A percentile compares a stretch with the other conserved stretches of the same genome.
These are phyloP conservation scores for Perca fluviatilis DNA, from an alignment of 2,113 vertebrate genomes.

Conservation along the genomic window DNA sequence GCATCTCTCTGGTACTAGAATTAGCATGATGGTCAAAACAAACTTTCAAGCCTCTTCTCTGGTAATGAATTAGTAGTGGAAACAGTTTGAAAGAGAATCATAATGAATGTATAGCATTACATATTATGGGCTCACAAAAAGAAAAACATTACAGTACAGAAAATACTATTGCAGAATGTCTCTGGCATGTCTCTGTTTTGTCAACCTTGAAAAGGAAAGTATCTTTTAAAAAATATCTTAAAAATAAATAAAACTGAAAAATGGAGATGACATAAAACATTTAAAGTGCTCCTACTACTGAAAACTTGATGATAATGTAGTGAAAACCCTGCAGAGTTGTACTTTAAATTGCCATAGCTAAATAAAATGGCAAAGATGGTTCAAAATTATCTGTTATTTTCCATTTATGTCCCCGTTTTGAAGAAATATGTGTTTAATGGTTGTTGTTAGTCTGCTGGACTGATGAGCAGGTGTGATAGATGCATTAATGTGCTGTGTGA, in stretches of 20 bases:
- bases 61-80: neutral
- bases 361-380: neutral
- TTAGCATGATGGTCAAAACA: conserved; percentile 41
- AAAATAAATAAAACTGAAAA: neutral
- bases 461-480: conserved; percentile 53
- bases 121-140: neutral
- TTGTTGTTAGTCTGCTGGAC: conserved; percentile 39
- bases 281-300: neutral
- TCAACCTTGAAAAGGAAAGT: neutral
- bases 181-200: neutral
- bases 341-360: neutral
- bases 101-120: neutral
- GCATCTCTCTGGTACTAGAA: neutral
- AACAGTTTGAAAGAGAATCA: conserved; percentile 3
- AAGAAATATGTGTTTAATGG: conserved; percentile 12
- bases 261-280: neutral
- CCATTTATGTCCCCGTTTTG: neutral
- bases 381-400: neutral
- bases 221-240: neutral
- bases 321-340: neutral
- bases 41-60: conserved; percentile 24
- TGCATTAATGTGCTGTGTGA: conserved; percentile 42
- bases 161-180: neutral
- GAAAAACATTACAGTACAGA: neutral
- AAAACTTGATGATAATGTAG: neutral